These are phyloP conservation scores for Sycon ciliatum DNA, from an alignment of 37 sponge, comb jelly and placozoan species.

Conservation along the genomic window DNA sequence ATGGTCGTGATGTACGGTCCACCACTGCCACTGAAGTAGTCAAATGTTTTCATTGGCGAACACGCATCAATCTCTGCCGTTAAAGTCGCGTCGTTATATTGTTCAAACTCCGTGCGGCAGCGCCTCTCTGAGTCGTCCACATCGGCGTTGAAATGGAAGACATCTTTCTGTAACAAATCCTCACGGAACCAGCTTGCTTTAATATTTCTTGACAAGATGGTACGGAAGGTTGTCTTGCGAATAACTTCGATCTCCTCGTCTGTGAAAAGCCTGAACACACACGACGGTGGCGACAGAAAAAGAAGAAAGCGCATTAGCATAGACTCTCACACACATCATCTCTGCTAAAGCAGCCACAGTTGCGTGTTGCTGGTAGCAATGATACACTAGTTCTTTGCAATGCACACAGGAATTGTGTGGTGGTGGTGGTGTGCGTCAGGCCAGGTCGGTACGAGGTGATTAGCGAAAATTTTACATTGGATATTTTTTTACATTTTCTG, in stretches of 20 bases:
- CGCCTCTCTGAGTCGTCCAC: too few relatives aligned
- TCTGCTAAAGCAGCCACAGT: too few relatives aligned
- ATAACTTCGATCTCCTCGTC: constrained; percentile 60
- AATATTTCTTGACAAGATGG: constrained; percentile 50
- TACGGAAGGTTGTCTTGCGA: constrained; percentile 34
- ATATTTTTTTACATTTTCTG: too few relatives aligned
- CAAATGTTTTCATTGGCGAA: constrained; percentile 45
- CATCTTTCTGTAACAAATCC: not conserved
- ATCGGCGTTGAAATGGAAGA: not conserved
- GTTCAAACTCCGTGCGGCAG: too few relatives aligned
- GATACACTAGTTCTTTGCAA: too few relatives aligned
- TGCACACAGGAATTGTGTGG: too few relatives aligned
- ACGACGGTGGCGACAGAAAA: not conserved
- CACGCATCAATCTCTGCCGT: constrained; percentile 22
- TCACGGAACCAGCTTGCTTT: not conserved
- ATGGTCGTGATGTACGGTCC: not conserved
- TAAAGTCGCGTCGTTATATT: not conserved
- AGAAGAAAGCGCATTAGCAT: too few relatives aligned
- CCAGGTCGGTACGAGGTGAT: too few relatives aligned
- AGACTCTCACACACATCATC: too few relatives aligned
- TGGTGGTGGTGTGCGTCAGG: too few relatives aligned
- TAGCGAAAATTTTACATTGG: too few relatives aligned
- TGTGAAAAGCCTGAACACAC: constrained; percentile 46
- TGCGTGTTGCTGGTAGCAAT: too few relatives aligned
- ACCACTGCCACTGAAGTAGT: constrained; percentile 34